Evolutionary conservation across 37 sponge, comb jelly and placozoan genomes (phyloP).

Genomic region (Aplysina aerophoba): DNA sequence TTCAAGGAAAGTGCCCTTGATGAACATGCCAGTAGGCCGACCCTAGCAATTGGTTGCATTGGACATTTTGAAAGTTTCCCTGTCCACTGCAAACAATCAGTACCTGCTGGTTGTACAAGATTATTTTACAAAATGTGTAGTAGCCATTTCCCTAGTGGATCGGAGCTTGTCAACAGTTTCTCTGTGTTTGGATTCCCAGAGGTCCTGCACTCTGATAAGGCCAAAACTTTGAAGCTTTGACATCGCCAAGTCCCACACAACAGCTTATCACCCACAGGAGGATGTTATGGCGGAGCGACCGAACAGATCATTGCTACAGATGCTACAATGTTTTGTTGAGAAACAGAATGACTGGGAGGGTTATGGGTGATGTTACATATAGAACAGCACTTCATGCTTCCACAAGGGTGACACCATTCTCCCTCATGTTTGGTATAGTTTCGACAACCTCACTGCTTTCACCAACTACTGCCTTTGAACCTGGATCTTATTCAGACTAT

Average conservation of each 20-base stretch:
- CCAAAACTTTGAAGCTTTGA: slow-evolving; percentile 19
- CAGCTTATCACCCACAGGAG: slow-evolving; percentile 30
- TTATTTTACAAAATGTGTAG: slow-evolving; percentile 46
- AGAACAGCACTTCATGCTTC: slow-evolving; percentile 42
- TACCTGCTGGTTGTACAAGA: slow-evolving; percentile 35
- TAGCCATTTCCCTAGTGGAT: no score
- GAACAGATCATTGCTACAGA: no score
- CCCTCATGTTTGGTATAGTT: no score
- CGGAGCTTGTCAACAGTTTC: slow-evolving; percentile 13
- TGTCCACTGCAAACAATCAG: background rate
- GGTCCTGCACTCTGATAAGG: slow-evolving; percentile 29
- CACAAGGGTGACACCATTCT: slow-evolving; percentile 7
- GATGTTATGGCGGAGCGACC: slow-evolving; percentile 34
- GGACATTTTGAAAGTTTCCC: slow-evolving; percentile 21
- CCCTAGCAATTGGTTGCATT: slow-evolving; percentile 33
- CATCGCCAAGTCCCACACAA: slow-evolving; percentile 12
- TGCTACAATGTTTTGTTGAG: no score
- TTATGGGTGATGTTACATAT: slow-evolving; percentile 23
- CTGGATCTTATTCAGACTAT: no score
- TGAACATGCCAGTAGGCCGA: no score
- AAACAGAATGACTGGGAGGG: slow-evolving; percentile 19
- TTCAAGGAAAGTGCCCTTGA: no score
- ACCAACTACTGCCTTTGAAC: no score
- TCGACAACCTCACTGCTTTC: no score
- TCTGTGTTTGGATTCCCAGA: slow-evolving; percentile 24